Evolutionary conservation across 2,888 invertebrate species (phyloP), one percentile per base, ranked within the genome.

Genomic region (Clistopyga incitator): DNA sequence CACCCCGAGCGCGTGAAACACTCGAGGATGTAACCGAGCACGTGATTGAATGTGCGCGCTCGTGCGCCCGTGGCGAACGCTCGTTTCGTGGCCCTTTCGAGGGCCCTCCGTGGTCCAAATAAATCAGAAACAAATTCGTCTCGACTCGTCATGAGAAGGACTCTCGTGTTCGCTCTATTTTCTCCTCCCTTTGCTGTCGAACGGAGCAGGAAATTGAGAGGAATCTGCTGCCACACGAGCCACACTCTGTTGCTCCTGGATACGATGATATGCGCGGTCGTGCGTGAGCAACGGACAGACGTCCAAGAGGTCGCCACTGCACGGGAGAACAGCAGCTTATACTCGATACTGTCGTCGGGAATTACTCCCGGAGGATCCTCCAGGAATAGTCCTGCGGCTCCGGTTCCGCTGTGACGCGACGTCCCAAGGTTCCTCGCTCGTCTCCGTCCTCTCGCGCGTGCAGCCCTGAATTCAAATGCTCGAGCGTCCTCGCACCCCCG

Each of bases 11-110:
- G 82, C 71, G 80, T 68, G 81, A 85, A 82, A 84, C 76, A 90
- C 91, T 91, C 87, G 87, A 91, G 88, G 88, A 91, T 90, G 92
- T 90, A 92, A 92, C 90, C 87, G 91, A 91, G 90, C 90, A 88
- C 90, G 87, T 92, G 91, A 92, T 92, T 88, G 86, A 90, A 89
- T 90, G 87, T 86, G 84, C 52, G 80, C 85, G 88, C 85, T 86
- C 86, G 89, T 87, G 87, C 87, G 85, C 86, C 84, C 86, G 86
- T 86, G 88, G 86, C 38, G 67, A 50, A 50, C 59, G 81, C 70
- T 75, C 54, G 82, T 78, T 56, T 85, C 79, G 78, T 84, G 86
- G 82, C 85, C 34, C 74, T 50, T n/a, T 87, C 82, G 81, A 88
- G 88, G 84, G 88, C 86, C 80, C 89, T 90, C 86, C 78, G 89